Percentiles rank a stretch among this genome's conserved stretches.
Conservation (phyloP, 1,140 invertebrate genomes). For the Brachionus calyciflorus region DNA sequence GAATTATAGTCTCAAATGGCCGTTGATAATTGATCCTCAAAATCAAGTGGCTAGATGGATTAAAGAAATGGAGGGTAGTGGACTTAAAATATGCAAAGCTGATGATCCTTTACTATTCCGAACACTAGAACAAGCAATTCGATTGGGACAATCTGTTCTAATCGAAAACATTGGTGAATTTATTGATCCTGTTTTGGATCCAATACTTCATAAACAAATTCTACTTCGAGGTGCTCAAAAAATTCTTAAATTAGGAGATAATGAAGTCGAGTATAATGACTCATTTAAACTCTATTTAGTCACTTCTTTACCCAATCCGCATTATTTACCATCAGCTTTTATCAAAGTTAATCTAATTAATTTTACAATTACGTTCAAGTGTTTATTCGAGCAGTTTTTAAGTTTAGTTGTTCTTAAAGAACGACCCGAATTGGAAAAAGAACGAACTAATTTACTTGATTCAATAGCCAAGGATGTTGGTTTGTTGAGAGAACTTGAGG, state of each 20-base stretch:
- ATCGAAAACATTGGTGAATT: constrained; percentile 61
- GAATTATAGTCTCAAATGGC: constrained; percentile 74
- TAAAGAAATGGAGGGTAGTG: constrained; percentile 54
- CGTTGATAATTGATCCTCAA: constrained; percentile 81
- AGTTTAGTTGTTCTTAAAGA: constrained; percentile 58
- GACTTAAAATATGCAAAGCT: constrained; percentile 54
- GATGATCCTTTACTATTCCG: constrained; percentile 54
- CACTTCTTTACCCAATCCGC: constrained; percentile 58
- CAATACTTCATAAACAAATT: constrained; percentile 59
- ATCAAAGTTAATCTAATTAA: constrained; percentile 51
- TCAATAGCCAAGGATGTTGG: constrained; percentile 57
- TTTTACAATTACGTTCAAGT: constrained; percentile 60
- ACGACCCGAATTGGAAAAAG: constrained; percentile 56
- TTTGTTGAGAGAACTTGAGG: constrained; percentile 56
- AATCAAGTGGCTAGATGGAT: constrained; percentile 67
- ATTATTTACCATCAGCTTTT: constrained; percentile 59
- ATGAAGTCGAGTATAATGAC: constrained; percentile 58
- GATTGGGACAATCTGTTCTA: constrained; percentile 61
- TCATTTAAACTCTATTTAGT: constrained; percentile 61
- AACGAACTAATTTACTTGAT: constrained; percentile 55
- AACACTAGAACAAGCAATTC: constrained; percentile 59
- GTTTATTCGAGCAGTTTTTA: constrained; percentile 59
- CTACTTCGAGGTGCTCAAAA: constrained; percentile 45
- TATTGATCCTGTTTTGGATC: constrained; percentile 59
- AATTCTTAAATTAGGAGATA: constrained; percentile 57